These are phyloP conservation scores for Leptinotarsa lineolata DNA, from an alignment of 1,140 invertebrate species.

Conservation along the genomic window DNA sequence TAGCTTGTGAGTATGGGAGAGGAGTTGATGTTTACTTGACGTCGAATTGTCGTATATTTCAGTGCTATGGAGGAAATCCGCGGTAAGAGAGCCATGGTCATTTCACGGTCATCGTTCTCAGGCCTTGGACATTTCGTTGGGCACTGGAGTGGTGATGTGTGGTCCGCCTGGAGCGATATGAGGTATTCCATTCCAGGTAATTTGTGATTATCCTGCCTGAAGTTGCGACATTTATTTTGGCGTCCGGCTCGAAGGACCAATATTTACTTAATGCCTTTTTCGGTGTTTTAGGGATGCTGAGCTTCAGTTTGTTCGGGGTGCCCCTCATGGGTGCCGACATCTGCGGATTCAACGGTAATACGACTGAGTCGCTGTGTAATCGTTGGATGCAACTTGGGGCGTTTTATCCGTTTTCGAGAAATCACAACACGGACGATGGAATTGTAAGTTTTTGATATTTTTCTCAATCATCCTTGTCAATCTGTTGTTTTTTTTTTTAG, in stretches of 20 bases:
- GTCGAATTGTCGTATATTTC: constrained; percentile 32
- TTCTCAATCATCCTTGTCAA: background rate
- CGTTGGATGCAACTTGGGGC: constrained; percentile 85
- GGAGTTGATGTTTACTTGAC: too few relatives aligned
- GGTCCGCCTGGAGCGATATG: constrained; percentile 72
- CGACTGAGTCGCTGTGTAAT: constrained; percentile 73
- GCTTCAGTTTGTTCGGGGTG: constrained; percentile 83
- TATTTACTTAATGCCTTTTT: background rate
- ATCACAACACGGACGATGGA: constrained; percentile 77
- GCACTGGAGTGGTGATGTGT: constrained; percentile 89
- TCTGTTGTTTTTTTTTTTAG: constrained; percentile 56
- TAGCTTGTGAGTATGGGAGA: constrained; percentile 65
- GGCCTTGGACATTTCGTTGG: constrained; percentile 81
- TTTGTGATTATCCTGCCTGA: background rate
- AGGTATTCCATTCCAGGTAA: constrained; percentile 65
- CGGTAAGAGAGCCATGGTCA: constrained; percentile 77
- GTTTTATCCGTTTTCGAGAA: constrained; percentile 86
- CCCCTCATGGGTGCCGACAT: constrained; percentile 89
- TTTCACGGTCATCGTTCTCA: constrained; percentile 81
- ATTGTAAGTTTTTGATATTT: constrained; percentile 62
- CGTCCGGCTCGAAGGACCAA: constrained; percentile 4
- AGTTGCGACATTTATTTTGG: background rate
- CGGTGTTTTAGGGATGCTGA: constrained; percentile 66
- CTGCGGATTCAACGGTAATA: constrained; percentile 83
- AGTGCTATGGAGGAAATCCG: constrained; percentile 71